Percentiles rank a stretch among this genome's conserved stretches.
Evolutionary conservation across 2,113 vertebrate genomes (phyloP).

Genomic region (Pterophyllum scalare): DNA sequence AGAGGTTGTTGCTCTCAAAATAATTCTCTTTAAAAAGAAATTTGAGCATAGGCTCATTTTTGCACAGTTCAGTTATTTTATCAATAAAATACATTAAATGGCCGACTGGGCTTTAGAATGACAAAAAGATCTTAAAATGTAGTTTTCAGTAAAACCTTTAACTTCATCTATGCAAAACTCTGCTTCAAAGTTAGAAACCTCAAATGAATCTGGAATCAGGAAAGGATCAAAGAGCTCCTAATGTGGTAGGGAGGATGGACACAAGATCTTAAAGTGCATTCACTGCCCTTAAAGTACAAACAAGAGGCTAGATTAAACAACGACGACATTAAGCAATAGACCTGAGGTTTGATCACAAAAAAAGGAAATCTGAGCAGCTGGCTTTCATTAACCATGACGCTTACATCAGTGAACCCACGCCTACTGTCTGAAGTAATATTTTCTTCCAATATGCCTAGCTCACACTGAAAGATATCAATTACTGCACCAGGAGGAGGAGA

Average conservation of each 20-base stretch:
- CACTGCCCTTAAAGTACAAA: background rate
- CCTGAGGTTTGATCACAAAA: background rate
- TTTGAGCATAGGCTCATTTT: background rate
- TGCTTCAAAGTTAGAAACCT: slow-evolving; percentile 25
- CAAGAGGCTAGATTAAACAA: background rate
- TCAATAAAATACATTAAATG: background rate
- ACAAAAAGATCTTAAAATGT: background rate
- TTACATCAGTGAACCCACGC: background rate
- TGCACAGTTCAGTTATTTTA: background rate
- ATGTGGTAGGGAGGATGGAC: background rate
- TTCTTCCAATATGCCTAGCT: slow-evolving; percentile 10
- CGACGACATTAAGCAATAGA: background rate
- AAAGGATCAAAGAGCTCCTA: slow-evolving; percentile 29
- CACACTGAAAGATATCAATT: slow-evolving; percentile 17
- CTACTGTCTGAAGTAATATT: slow-evolving; percentile 21
- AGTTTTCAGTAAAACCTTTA: no score
- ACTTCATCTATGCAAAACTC: slow-evolving; percentile 1
- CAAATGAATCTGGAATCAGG: slow-evolving; percentile 26
- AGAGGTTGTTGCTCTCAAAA: background rate
- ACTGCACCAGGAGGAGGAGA: background rate
- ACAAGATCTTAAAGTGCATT: background rate
- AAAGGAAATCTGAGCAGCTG: background rate
- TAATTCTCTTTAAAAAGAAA: background rate
- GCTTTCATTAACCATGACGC: background rate
- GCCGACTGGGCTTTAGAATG: background rate